Evolutionary conservation across 2,888 invertebrate species (phyloP).

Genomic region (Erebia palarica): DNA sequence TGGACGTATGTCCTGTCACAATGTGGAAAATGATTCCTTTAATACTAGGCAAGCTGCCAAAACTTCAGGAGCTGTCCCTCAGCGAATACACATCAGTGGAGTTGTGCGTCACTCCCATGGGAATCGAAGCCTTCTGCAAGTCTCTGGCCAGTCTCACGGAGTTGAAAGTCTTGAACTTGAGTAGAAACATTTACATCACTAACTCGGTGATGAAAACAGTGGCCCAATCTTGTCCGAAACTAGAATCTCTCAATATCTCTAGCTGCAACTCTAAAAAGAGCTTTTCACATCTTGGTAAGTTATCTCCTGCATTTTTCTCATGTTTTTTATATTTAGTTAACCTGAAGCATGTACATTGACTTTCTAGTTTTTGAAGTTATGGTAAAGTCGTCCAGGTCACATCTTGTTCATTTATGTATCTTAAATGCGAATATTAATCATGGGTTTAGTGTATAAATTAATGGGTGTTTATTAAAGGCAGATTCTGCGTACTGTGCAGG

Average conservation of each 20-base stretch:
- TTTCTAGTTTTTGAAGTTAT: too few relatives aligned
- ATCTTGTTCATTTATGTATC: too few relatives aligned
- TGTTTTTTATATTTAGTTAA: neutral
- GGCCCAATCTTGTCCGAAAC: conserved; percentile 68
- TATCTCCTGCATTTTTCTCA: neutral
- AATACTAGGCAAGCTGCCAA: conserved; percentile 63
- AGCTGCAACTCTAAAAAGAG: conserved; percentile 64
- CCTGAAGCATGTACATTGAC: too few relatives aligned
- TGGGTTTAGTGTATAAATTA: too few relatives aligned
- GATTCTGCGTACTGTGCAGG: too few relatives aligned
- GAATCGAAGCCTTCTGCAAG: conserved; percentile 62
- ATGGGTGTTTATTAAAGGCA: too few relatives aligned
- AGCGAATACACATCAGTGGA: conserved; percentile 64
- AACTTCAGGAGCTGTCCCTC: conserved; percentile 65
- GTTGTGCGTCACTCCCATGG: conserved; percentile 46
- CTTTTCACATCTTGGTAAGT: conserved; percentile 54
- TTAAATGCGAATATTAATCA: too few relatives aligned
- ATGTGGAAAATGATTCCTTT: conserved; percentile 70
- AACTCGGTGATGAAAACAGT: conserved; percentile 79
- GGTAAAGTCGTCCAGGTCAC: too few relatives aligned
- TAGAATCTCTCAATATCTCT: conserved; percentile 73
- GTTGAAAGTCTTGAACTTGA: conserved; percentile 70
- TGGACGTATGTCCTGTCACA: conserved; percentile 64
- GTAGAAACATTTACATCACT: conserved; percentile 72
- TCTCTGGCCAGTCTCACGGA: conserved; percentile 66